Base-by-base conservation (phyloP, 2,113 vertebrate genomes). In the Geothlypis trichas region DNA sequence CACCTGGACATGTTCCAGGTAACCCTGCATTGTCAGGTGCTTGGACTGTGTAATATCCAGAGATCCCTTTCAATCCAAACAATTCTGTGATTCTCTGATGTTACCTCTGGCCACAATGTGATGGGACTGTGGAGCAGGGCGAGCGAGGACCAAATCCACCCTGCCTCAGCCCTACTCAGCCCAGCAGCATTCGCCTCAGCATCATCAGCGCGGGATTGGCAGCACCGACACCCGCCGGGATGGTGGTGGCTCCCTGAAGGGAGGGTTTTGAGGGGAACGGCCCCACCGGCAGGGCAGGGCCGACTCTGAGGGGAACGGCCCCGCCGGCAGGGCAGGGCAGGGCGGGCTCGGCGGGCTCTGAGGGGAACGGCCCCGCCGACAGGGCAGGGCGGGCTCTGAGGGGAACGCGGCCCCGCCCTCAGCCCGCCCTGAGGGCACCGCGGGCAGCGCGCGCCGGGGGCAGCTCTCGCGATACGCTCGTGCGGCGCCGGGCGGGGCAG, bases 181-280 rank as follows among this genome's bases (percentile, higher is more conserved):
- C 7, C 57, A 47, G 5, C 44, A 20, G 55, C 15, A 23, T 22
- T 33, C 5, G 2, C 22, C 42, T 59, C 59, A 3, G 54, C 44
- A 15, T 4, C 47, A 16, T 1, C 23, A 15, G 22, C 4, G 18
- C 16, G 10, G 11, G 17, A 6, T 11, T 4, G 31, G 10, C n/a
- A 7, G 11, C 2, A 3, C 55, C 5, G 2, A 44, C 6, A 37
- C 27, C 7, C 15, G 2, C 5, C 46, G 5, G 44, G 21, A 33
- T 0, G 11, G 33, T 2, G 2, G 4, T 3, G 0, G 3, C 8
- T 13, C 10, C 17, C 5, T 2, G 21, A 18, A 5, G 24, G 10
- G 6, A 15, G 3, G 2, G 15, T 6, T 7, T 20, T 4, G 13
- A 41, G 10, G 13, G 2, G 15, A 18, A 2, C 9, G 2, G 0